These are phyloP conservation scores for Rotaria magnacalcarata DNA, from an alignment of 2,888 invertebrate genomes.

Conservation along the genomic window DNA sequence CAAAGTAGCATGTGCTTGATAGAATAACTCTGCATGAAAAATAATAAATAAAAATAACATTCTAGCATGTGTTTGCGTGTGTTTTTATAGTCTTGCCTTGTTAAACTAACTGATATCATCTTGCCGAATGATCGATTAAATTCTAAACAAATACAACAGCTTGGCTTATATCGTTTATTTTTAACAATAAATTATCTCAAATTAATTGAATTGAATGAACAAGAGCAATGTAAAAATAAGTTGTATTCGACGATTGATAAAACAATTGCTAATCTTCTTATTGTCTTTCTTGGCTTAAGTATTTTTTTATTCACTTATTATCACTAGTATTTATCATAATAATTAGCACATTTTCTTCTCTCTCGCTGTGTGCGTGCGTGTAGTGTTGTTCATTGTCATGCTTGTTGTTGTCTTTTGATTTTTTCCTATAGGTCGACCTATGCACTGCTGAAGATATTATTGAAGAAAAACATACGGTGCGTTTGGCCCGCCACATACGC, in stretches of 20 bases:
- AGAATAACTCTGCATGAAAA: background rate
- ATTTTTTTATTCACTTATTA: background rate
- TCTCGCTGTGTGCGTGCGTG: background rate
- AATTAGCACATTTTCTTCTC: background rate
- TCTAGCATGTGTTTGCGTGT: background rate
- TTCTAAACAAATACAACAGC: background rate
- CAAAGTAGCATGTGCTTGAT: background rate
- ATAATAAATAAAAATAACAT: background rate
- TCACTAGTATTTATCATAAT: background rate
- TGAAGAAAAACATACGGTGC: slow-evolving; percentile 43
- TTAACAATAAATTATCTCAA: slow-evolving; percentile 35
- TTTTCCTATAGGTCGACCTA: slow-evolving; percentile 41
- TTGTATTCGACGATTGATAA: background rate
- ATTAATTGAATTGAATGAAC: background rate
- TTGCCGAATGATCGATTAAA: background rate
- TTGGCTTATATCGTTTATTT: slow-evolving; percentile 17
- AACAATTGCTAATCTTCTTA: background rate
- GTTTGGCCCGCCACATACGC: slow-evolving; percentile 33
- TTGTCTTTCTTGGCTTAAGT: background rate
- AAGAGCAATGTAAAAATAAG: background rate
- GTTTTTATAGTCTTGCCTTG: background rate
- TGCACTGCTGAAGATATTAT: slow-evolving; percentile 46
- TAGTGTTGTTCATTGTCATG: background rate
- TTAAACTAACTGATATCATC: slow-evolving; percentile 34
- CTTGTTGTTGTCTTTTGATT: background rate